Conservation (phyloP, 2,888 invertebrate species). For the Lydus trimaculatus region DNA sequence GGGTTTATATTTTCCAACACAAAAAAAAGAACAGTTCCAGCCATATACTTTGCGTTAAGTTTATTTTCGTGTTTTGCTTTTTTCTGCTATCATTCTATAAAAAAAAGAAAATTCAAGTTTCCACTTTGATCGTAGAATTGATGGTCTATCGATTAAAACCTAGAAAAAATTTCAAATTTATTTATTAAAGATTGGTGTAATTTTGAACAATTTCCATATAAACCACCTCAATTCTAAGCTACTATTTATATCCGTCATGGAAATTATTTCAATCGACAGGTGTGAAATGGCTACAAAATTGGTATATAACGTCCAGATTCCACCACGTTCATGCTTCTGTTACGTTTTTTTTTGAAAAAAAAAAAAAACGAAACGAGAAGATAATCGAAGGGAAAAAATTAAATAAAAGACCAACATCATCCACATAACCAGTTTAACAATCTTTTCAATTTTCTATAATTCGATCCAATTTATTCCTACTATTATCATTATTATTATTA, state of each 20-base stretch:
- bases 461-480: not conserved
- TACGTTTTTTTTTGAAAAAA: not conserved
- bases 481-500: slow-evolving; percentile 1
- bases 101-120: not conserved
- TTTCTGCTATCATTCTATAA: not conserved
- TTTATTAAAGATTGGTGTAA: too few relatives aligned
- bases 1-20: too few relatives aligned
- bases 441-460: slow-evolving; percentile 4
- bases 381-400: too few relatives aligned
- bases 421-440: not conserved
- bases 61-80: too few relatives aligned
- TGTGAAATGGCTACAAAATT: slow-evolving; percentile 25
- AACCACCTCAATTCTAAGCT: not conserved
- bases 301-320: not conserved
- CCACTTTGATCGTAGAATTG: too few relatives aligned
- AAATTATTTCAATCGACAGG: slow-evolving; percentile 31
- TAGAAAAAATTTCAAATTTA: too few relatives aligned
- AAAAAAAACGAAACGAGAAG: not conserved
- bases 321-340: slow-evolving; percentile 1
- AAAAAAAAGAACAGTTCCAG: too few relatives aligned
- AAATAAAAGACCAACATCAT: not conserved
- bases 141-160: too few relatives aligned
- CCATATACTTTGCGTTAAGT: too few relatives aligned
- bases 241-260: slow-evolving; percentile 14
- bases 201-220: not conserved